Conservation (phyloP, 2,888 invertebrate species). For the Cabera pusaria region DNA sequence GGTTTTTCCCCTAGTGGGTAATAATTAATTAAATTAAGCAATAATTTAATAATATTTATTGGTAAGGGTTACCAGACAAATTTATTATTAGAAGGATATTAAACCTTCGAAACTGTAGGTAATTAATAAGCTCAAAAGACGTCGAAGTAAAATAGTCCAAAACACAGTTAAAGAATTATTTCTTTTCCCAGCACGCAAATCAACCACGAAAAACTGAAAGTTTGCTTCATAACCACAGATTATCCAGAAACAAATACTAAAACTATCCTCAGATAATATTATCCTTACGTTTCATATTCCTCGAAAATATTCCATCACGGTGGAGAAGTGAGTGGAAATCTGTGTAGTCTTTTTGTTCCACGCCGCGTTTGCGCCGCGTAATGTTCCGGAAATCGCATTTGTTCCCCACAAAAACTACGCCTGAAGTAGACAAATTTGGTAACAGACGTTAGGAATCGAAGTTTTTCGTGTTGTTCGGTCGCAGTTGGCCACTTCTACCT, state of each 20-base stretch:
- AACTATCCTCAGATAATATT: slow-evolving; percentile 8
- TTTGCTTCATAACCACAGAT: too few species aligned
- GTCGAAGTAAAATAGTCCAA: too few species aligned
- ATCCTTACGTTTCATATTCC: slow-evolving; percentile 7
- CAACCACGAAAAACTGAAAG: too few species aligned
- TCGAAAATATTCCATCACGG: slow-evolving; percentile 26
- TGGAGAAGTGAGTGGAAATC: slow-evolving; percentile 43
- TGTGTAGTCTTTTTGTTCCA: slow-evolving; percentile 50
- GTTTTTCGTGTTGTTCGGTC: slow-evolving; percentile 26
- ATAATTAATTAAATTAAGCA: too few species aligned
- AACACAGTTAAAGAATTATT: too few species aligned
- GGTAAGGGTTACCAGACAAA: too few species aligned
- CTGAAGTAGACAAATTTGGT: slow-evolving; percentile 39
- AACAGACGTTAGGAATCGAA: slow-evolving; percentile 26
- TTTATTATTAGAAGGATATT: too few species aligned
- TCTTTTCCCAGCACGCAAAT: too few species aligned
- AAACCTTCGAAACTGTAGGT: too few species aligned
- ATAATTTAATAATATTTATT: too few species aligned
- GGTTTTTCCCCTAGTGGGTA: too few species aligned
- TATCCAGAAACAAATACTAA: background rate
- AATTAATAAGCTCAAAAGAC: too few species aligned
- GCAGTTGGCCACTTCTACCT: slow-evolving; percentile 23
- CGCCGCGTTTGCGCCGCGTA: slow-evolving; percentile 35
- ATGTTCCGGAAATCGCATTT: slow-evolving; percentile 47
- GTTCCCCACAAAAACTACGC: slow-evolving; percentile 39